phyloP scores from a whole-genome alignment of 2,888 invertebrate species.

The Yponomeuta sedellus region DNA sequence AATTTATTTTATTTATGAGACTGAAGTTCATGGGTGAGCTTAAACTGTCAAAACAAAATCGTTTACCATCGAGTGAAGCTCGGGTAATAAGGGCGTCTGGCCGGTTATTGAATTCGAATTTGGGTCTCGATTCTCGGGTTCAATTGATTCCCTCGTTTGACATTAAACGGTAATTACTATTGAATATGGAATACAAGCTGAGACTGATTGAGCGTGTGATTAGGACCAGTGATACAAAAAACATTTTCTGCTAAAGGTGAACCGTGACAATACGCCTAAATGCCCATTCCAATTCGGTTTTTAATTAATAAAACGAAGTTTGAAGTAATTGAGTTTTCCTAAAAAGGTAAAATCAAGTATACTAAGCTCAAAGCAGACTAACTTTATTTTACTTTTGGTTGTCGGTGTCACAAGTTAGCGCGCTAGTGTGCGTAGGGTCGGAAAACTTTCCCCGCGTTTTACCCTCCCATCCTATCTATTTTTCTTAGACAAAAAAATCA shows the following conservation, averaged over 20 bases:
- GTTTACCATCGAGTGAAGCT: background rate
- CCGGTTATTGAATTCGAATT: conserved; percentile 1
- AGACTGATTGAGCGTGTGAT: background rate
- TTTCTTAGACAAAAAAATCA: conserved; percentile 46
- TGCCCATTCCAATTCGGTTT: background rate
- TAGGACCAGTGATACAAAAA: background rate
- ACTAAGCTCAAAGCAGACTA: background rate
- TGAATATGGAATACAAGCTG: background rate
- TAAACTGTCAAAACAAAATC: background rate
- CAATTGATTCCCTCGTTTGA: background rate
- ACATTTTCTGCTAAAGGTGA: background rate
- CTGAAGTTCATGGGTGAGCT: background rate
- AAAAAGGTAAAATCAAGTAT: background rate
- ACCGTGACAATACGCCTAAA: background rate
- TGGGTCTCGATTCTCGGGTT: background rate
- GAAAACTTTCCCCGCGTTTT: background rate
- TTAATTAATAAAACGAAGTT: background rate
- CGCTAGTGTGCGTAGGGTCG: background rate
- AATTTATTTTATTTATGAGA: background rate
- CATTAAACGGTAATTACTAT: background rate
- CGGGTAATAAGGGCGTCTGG: background rate
- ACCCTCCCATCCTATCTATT: conserved; percentile 12
- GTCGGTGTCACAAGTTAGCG: background rate
- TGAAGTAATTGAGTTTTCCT: background rate
- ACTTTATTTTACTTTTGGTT: background rate